Percentiles rank a stretch among this genome's conserved stretches.
These are phyloP conservation scores for Patella pellucida DNA, from an alignment of 2,888 invertebrate genomes.

Conservation along the genomic window DNA sequence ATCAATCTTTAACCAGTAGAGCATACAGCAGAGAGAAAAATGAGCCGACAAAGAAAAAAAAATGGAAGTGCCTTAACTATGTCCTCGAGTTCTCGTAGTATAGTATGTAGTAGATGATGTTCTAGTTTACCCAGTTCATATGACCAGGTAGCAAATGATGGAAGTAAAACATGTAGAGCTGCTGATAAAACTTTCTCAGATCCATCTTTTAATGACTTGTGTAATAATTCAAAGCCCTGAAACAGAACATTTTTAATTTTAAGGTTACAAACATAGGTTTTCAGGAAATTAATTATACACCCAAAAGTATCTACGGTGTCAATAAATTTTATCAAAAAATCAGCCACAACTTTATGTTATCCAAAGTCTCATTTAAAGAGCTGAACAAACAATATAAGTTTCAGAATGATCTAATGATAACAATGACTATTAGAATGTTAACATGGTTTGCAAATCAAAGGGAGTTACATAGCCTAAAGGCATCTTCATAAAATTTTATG, in stretches of 20 bases:
- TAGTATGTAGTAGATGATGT: constrained; percentile 63
- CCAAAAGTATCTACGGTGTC: too few species aligned
- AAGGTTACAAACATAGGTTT: too few species aligned
- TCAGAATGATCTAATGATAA: too few species aligned
- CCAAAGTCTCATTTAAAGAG: too few species aligned
- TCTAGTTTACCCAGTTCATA: constrained; percentile 73
- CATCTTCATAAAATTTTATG: too few species aligned
- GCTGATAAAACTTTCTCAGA: constrained; percentile 75
- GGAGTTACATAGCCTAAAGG: too few species aligned
- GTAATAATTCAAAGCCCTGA: constrained; percentile 74
- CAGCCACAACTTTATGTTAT: too few species aligned
- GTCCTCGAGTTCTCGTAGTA: constrained; percentile 65
- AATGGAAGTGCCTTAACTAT: constrained; percentile 63
- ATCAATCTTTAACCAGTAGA: constrained; percentile 1
- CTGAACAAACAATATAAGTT: too few species aligned
- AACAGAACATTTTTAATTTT: constrained; percentile 12
- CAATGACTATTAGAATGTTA: too few species aligned
- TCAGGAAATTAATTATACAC: too few species aligned
- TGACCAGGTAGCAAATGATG: constrained; percentile 79
- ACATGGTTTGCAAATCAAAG: too few species aligned
- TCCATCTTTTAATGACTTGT: constrained; percentile 76
- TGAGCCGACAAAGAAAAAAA: constrained; percentile 24
- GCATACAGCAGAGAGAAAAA: not conserved
- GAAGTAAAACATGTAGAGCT: constrained; percentile 75
- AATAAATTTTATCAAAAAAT: too few species aligned